Percentiles rank a stretch among this genome's conserved stretches.
Conservation (phyloP, 2,113 vertebrate species). For the Microcebus ravelobensis region DNA sequence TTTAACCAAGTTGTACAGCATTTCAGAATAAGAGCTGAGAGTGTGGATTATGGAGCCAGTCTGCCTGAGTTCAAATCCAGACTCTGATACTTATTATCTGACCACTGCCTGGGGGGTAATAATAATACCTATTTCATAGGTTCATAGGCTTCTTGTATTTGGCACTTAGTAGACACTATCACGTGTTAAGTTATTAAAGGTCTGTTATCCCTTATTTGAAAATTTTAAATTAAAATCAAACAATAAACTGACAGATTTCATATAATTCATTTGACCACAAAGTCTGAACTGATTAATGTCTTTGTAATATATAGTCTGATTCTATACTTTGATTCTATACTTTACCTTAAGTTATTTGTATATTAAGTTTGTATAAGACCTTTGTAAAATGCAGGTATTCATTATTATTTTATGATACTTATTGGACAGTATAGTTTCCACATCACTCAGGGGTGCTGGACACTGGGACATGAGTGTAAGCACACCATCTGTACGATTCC, state of each 20-base stretch:
- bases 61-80: neutral
- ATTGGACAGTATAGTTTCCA: neutral
- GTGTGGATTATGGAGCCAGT: neutral
- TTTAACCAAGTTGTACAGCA: neutral
- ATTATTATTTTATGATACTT: neutral
- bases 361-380: slow-evolving; percentile 24
- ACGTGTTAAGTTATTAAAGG: slow-evolving; percentile 23
- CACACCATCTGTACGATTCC: too few relatives aligned
- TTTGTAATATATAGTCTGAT: neutral
- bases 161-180: neutral
- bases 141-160: neutral
- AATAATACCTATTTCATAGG: neutral
- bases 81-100: neutral
- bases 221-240: neutral
- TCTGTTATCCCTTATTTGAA: neutral
- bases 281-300: neutral
- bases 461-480: too few relatives aligned
- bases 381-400: neutral
- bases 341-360: neutral
- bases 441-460: too few relatives aligned
- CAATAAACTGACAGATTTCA: neutral
- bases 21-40: neutral
- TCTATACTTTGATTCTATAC: neutral
- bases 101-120: neutral
- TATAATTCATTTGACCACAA: neutral